Evolutionary conservation across 2,113 vertebrate species (phyloP).

Genomic region (Lonchura striata): DNA sequence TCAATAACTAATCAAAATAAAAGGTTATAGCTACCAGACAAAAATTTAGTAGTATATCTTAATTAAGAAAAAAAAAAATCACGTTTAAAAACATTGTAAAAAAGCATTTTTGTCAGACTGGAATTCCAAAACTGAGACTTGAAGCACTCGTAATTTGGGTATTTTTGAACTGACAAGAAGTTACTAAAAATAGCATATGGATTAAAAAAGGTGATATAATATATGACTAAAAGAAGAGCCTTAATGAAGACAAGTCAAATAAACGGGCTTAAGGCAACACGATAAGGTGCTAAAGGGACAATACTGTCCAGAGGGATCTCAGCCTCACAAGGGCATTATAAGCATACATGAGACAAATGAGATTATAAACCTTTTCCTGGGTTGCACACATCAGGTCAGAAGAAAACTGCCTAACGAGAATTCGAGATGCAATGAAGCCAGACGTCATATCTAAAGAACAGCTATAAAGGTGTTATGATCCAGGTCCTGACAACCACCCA

Average conservation of each 20-base stretch:
- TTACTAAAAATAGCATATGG: background rate
- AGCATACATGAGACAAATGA: background rate
- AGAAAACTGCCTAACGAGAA: constrained; percentile 20
- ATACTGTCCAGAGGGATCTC: background rate
- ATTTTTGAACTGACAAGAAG: background rate
- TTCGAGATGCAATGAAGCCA: background rate
- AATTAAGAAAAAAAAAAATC: background rate
- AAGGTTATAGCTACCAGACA: background rate
- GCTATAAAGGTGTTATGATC: background rate
- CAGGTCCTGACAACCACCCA: background rate
- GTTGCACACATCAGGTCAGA: constrained; percentile 22
- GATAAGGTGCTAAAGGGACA: background rate
- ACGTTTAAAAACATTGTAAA: background rate
- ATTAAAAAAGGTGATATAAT: background rate
- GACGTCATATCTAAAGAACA: background rate
- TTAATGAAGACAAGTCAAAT: background rate
- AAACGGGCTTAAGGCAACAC: background rate
- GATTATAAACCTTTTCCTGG: background rate
- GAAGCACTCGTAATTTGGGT: background rate
- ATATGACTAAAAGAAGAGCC: background rate
- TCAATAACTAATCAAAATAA: background rate
- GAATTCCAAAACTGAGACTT: background rate
- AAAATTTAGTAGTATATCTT: background rate
- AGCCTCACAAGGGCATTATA: background rate
- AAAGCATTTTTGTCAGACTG: background rate